Conservation (phyloP, 2,113 vertebrate species). For the Siphamia tubifer region DNA sequence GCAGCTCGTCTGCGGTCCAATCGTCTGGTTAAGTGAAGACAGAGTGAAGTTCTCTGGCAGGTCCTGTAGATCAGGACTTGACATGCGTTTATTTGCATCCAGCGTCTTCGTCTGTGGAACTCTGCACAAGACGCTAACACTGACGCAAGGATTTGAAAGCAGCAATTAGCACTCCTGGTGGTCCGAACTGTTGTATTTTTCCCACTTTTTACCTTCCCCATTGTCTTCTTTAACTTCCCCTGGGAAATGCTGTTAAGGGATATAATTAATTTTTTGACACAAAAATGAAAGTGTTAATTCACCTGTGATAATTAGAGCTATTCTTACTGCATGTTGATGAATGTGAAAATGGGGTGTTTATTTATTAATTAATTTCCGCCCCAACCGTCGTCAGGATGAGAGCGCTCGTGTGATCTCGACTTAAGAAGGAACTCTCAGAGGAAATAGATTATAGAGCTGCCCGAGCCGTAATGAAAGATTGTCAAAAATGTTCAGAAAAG, state of each 20-base stretch:
- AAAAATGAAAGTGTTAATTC: constrained; percentile 81
- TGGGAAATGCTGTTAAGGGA: constrained; percentile 75
- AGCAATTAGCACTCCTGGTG: constrained; percentile 79
- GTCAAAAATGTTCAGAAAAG: constrained; percentile 69
- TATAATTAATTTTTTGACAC: constrained; percentile 82
- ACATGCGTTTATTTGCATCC: constrained; percentile 59
- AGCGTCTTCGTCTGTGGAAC: constrained; percentile 61
- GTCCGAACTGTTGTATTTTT: constrained; percentile 48
- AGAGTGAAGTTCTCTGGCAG: constrained; percentile 44
- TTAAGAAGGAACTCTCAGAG: constrained; percentile 74
- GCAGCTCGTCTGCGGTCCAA: constrained; percentile 22
- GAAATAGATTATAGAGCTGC: constrained; percentile 74
- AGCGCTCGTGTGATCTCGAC: constrained; percentile 73
- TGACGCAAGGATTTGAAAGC: constrained; percentile 77
- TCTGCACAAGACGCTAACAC: constrained; percentile 43
- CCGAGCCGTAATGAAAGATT: constrained; percentile 70
- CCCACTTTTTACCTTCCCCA: constrained; percentile 45
- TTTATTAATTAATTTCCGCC: constrained; percentile 74
- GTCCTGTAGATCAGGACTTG: constrained; percentile 55
- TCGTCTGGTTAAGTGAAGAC: constrained; percentile 56
- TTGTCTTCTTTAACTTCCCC: constrained; percentile 61
- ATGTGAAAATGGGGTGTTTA: constrained; percentile 75
- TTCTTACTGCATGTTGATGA: constrained; percentile 77
- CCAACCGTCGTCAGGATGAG: constrained; percentile 58
- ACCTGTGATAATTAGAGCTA: constrained; percentile 82